Percentiles rank a stretch among this genome's conserved stretches.
These are phyloP conservation scores for Caenorhabditis sulstoni DNA, from an alignment of 2,888 invertebrate genomes.

Conservation along the genomic window DNA sequence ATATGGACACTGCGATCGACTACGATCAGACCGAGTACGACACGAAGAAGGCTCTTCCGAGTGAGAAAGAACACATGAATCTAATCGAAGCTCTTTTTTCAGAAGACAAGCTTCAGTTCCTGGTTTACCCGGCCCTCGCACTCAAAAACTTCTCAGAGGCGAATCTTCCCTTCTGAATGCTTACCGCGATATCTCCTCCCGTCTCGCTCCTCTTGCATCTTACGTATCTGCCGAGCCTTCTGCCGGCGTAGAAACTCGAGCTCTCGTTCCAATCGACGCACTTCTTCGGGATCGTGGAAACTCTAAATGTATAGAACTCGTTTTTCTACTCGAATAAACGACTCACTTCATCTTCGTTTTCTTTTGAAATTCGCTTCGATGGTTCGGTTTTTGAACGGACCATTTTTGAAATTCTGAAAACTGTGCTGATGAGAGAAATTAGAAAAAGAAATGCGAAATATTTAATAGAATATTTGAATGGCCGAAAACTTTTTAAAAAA, in stretches of 20 bases:
- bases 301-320: slow-evolving; percentile 10
- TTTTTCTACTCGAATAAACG: too few relatives aligned
- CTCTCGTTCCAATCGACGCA: slow-evolving; percentile 17
- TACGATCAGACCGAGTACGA: slow-evolving; percentile 33
- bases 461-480: too few relatives aligned
- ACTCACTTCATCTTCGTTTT: slow-evolving; percentile 10
- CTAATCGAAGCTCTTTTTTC: not conserved
- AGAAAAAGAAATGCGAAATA: too few relatives aligned
- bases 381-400: too few relatives aligned
- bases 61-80: slow-evolving; percentile 3
- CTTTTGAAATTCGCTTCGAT: not conserved
- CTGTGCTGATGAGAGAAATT: too few relatives aligned
- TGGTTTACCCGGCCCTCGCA: slow-evolving; percentile 34
- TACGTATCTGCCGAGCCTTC: slow-evolving; percentile 26
- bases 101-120: slow-evolving; percentile 52
- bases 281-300: slow-evolving; percentile 33
- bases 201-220: slow-evolving; percentile 16
- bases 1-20: slow-evolving; percentile 56
- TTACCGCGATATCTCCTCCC: not conserved
- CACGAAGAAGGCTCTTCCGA: slow-evolving; percentile 43
- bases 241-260: slow-evolving; percentile 16
- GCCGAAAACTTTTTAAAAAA: too few relatives aligned
- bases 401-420: too few relatives aligned
- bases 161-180: slow-evolving; percentile 34
- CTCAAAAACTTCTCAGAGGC: slow-evolving; percentile 28